Percentiles rank a stretch among this genome's conserved stretches.
phyloP scores from a whole-genome alignment of 1,140 invertebrate genomes.

The Pantala flavescens region DNA sequence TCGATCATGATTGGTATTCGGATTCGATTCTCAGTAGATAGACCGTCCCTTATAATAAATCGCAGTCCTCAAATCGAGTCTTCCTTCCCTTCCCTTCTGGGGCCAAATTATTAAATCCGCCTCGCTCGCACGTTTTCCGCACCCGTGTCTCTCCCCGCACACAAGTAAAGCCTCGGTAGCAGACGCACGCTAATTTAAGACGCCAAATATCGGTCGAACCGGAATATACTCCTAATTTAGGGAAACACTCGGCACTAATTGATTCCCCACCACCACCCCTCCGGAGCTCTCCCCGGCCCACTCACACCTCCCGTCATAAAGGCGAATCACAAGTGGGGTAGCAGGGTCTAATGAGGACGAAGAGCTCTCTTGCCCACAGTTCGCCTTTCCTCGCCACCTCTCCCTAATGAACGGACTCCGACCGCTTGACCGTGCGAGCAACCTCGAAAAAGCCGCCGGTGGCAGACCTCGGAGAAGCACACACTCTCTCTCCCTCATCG shows the following conservation, averaged over 20 bases:
- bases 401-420: background rate
- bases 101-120: no score
- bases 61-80: no score
- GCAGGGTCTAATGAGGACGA: background rate
- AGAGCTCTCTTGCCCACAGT: background rate
- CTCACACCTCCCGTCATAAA: background rate
- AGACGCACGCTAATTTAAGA: background rate
- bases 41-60: no score
- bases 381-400: background rate
- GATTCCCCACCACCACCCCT: background rate
- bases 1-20: no score
- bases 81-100: no score
- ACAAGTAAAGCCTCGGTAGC: no score
- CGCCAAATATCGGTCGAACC: background rate
- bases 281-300: background rate
- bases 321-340: background rate
- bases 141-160: no score
- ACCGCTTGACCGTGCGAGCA: constrained; percentile 6
- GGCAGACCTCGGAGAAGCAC: background rate
- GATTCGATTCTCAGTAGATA: no score
- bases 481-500: background rate
- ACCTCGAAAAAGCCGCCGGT: background rate
- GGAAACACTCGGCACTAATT: background rate
- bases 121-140: no score
- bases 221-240: constrained; percentile 3